Percentiles rank a stretch among this genome's conserved stretches.
Evolutionary conservation across 2,797 vertebrate genomes (phyloP).

Genomic region (Rachycentron canadum): DNA sequence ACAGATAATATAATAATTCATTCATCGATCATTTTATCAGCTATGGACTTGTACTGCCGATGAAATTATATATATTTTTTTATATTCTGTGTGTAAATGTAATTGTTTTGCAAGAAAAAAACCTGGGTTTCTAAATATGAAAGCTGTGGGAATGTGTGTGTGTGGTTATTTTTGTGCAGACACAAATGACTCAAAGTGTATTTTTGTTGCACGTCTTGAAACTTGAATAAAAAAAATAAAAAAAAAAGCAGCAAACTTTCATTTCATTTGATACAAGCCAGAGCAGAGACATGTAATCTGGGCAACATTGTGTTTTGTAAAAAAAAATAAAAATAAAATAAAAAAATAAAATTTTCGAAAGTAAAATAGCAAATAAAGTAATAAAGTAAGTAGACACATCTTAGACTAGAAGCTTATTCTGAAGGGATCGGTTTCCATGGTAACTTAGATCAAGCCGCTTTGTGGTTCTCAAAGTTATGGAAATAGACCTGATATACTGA

Average conservation of each 20-base stretch:
- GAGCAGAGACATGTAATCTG: neutral
- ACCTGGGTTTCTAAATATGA: neutral
- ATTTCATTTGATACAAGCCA: neutral
- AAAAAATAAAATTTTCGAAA: neutral
- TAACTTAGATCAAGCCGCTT: neutral
- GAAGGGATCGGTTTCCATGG: constrained; percentile 30
- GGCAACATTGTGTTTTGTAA: neutral
- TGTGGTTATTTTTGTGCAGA: too few relatives aligned
- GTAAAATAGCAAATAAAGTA: neutral
- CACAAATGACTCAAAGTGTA: too few relatives aligned
- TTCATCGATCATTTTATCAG: neutral
- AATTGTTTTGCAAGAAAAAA: neutral
- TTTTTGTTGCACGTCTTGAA: neutral
- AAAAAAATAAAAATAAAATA: neutral
- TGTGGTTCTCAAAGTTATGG: constrained; percentile 7
- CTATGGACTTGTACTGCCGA: neutral
- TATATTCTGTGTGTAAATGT: neutral
- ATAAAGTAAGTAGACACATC: neutral
- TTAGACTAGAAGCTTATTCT: neutral
- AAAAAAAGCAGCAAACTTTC: too few relatives aligned
- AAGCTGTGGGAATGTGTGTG: neutral
- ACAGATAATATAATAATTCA: too few relatives aligned
- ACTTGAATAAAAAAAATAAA: too few relatives aligned
- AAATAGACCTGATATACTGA: constrained; percentile 9
- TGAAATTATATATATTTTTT: neutral